Evolutionary conservation across 2,888 invertebrate species (phyloP).

Genomic region (Limnephilus rhombicus): DNA sequence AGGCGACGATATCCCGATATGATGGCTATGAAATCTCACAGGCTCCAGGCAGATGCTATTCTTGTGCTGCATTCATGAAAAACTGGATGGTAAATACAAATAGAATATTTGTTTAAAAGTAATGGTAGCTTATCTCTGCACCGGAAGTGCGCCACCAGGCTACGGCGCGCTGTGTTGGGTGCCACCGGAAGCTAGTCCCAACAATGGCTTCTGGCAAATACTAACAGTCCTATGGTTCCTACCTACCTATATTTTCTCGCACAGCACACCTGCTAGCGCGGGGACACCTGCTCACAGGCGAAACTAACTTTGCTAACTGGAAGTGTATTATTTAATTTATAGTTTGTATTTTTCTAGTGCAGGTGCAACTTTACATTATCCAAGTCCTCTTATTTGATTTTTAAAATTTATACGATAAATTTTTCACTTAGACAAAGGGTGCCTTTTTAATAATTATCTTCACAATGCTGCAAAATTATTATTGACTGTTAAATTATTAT

Average conservation of each 20-base stretch:
- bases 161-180: constrained; percentile 10
- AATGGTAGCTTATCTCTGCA: background rate
- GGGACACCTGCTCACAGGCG: constrained; percentile 38
- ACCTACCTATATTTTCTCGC: background rate
- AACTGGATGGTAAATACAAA: background rate
- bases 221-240: background rate
- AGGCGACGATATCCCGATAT: too few relatives aligned
- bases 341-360: background rate
- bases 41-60: too few relatives aligned
- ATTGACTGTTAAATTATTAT: too few relatives aligned
- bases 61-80: too few relatives aligned
- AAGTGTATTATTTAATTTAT: constrained; percentile 47
- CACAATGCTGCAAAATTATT: too few relatives aligned
- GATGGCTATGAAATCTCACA: too few relatives aligned
- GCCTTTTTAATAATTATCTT: too few relatives aligned
- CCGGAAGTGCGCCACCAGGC: constrained; percentile 19
- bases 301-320: constrained; percentile 25
- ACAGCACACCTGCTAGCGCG: background rate
- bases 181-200: constrained; percentile 20
- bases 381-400: background rate
- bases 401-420: background rate
- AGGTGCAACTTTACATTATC: background rate
- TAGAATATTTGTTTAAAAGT: background rate
- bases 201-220: constrained; percentile 42
- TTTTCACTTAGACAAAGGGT: too few relatives aligned